Evolutionary conservation across 1,140 invertebrate genomes (phyloP).

Genomic region (Brachionus calyciflorus): DNA sequence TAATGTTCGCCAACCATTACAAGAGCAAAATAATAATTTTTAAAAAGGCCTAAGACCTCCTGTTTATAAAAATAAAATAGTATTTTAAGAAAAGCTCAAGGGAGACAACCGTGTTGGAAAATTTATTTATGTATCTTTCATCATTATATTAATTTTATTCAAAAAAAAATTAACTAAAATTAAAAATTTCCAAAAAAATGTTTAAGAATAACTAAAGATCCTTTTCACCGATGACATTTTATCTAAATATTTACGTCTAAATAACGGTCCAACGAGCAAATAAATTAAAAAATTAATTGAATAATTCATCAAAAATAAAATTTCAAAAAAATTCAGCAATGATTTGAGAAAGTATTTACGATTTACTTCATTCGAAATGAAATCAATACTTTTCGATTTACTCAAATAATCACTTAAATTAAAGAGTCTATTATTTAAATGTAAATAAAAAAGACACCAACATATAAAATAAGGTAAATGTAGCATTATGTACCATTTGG

Average conservation of each 20-base stretch:
- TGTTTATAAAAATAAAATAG: too few species aligned
- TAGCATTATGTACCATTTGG: constrained; percentile 35
- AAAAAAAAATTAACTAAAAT: neutral
- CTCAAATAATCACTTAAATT: too few species aligned
- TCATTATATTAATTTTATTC: neutral
- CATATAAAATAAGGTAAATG: constrained; percentile 36
- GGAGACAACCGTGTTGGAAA: too few species aligned
- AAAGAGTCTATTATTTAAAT: neutral
- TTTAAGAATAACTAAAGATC: constrained; percentile 29
- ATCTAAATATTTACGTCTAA: constrained; percentile 14
- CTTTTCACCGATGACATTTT: constrained; percentile 26
- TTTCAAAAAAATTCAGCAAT: constrained; percentile 9
- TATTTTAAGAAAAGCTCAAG: too few species aligned
- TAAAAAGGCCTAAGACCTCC: too few species aligned
- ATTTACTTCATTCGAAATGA: neutral
- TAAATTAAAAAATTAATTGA: constrained; percentile 39
- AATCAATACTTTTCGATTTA: too few species aligned
- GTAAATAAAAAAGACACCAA: neutral
- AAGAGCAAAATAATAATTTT: too few species aligned
- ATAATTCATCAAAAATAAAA: constrained; percentile 38
- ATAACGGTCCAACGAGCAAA: constrained; percentile 18
- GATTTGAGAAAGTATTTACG: constrained; percentile 24
- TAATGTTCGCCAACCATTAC: too few species aligned
- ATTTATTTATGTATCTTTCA: too few species aligned
- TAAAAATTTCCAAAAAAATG: neutral